Conservation (phyloP, 2,113 vertebrate species). For the Limnothrissa miodon region DNA sequence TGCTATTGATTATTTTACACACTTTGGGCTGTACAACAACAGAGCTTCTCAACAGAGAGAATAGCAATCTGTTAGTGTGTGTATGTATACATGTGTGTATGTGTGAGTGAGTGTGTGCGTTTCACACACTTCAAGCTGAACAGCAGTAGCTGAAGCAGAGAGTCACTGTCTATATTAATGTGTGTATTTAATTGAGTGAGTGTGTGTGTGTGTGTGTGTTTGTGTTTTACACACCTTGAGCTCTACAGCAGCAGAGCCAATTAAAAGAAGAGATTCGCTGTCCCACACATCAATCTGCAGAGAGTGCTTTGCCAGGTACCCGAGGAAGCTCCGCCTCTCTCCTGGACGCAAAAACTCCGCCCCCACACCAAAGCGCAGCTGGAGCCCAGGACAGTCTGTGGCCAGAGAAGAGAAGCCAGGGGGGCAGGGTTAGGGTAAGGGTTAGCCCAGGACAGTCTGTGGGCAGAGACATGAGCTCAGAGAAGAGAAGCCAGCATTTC, state of each 20-base stretch:
- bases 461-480: neutral
- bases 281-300: slow-evolving; percentile 94
- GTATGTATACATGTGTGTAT: neutral
- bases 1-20: no score
- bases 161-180: no score
- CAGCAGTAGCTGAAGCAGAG: no score
- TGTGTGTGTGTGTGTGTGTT: neutral
- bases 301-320: slow-evolving; percentile 81
- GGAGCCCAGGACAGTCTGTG: slow-evolving; percentile 81
- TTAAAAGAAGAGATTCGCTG: slow-evolving; percentile 84
- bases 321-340: slow-evolving; percentile 81
- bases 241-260: slow-evolving; percentile 83
- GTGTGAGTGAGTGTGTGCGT: neutral
- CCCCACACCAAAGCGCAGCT: slow-evolving; percentile 83
- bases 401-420: no score
- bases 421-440: no score
- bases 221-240: slow-evolving; percentile 76
- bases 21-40: no score
- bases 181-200: neutral
- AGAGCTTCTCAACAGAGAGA: no score
- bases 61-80: no score
- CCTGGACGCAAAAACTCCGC: slow-evolving; percentile 73
- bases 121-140: no score
- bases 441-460: neutral
- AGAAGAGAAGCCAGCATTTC: no score